Conservation (phyloP, 2,113 vertebrate genomes). For the Osmerus eperlanus region DNA sequence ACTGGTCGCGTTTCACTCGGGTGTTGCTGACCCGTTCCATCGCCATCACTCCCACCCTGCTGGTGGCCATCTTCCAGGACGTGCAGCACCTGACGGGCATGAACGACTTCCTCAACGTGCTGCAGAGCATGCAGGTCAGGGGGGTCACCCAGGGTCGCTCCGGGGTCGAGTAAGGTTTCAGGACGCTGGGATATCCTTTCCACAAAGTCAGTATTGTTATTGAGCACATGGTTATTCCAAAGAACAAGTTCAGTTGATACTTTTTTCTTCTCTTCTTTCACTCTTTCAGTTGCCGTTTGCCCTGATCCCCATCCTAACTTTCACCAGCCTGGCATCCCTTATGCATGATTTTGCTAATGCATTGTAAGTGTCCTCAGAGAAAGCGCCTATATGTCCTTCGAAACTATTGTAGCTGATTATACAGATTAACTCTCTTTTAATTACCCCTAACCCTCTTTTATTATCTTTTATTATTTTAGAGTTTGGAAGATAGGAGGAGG, state of each 20-base stretch:
- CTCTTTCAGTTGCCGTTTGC: conserved; percentile 82
- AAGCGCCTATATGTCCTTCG: not conserved
- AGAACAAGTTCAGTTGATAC: not conserved
- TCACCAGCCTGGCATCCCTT: conserved; percentile 82
- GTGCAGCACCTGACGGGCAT: conserved; percentile 85
- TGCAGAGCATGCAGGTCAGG: conserved; percentile 91
- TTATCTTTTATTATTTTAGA: conserved; percentile 55
- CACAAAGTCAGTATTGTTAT: not conserved
- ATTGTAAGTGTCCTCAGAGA: conserved; percentile 72
- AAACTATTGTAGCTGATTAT: not conserved
- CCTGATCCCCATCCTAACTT: conserved; percentile 85
- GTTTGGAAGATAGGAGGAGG: conserved; percentile 79
- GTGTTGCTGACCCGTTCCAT: conserved; percentile 88
- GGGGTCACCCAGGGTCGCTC: not conserved
- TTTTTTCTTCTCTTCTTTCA: not conserved
- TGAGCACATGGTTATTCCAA: not conserved
- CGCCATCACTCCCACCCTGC: conserved; percentile 85
- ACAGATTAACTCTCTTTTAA: no score
- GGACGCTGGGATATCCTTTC: no score
- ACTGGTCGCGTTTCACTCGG: conserved; percentile 90
- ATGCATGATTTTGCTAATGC: conserved; percentile 88
- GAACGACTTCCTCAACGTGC: conserved; percentile 94
- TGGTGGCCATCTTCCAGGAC: conserved; percentile 89
- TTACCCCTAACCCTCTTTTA: no score
- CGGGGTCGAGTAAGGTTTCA: no score